Percentiles rank a stretch among this genome's conserved stretches.
Evolutionary conservation across 2,888 invertebrate species (phyloP).

Genomic region (Ashinkailepas kermadecensis): DNA sequence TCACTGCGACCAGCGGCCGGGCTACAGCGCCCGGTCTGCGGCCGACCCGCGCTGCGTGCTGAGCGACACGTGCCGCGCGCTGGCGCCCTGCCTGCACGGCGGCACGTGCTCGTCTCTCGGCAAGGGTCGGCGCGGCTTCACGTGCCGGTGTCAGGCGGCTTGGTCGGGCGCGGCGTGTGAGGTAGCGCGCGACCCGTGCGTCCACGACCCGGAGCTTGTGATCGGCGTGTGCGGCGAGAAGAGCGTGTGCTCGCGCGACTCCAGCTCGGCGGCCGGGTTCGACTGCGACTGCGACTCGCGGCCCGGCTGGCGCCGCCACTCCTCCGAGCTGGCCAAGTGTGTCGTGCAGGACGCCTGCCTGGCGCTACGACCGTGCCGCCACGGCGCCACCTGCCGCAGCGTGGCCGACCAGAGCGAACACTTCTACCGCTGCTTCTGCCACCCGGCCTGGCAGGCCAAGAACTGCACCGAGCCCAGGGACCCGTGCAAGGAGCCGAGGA

Average conservation of each 20-base stretch:
- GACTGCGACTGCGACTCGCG: conserved; percentile 7
- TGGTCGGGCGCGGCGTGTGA: background rate
- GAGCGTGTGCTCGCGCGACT: background rate
- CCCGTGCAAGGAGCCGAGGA: conserved; percentile 2
- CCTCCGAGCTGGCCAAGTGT: background rate
- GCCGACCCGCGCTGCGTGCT: background rate
- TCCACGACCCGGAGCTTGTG: background rate
- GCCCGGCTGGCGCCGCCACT: conserved; percentile 7
- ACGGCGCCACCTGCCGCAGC: background rate
- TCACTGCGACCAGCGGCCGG: conserved; percentile 2
- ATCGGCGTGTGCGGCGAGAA: background rate
- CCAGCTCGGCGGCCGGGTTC: background rate
- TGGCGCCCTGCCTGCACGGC: background rate
- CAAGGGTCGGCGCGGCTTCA: background rate
- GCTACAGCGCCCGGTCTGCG: background rate
- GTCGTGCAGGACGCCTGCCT: background rate
- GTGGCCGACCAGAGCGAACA: background rate
- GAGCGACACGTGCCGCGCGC: background rate
- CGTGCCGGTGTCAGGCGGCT: background rate
- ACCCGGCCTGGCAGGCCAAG: background rate
- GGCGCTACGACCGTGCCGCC: background rate
- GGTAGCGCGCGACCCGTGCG: background rate
- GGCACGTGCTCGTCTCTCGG: background rate
- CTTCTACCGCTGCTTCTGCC: conserved; percentile 20
- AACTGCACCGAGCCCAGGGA: conserved; percentile 2